phyloP scores from a whole-genome alignment of 2,113 vertebrate species.

The Pterocles orientalis region DNA sequence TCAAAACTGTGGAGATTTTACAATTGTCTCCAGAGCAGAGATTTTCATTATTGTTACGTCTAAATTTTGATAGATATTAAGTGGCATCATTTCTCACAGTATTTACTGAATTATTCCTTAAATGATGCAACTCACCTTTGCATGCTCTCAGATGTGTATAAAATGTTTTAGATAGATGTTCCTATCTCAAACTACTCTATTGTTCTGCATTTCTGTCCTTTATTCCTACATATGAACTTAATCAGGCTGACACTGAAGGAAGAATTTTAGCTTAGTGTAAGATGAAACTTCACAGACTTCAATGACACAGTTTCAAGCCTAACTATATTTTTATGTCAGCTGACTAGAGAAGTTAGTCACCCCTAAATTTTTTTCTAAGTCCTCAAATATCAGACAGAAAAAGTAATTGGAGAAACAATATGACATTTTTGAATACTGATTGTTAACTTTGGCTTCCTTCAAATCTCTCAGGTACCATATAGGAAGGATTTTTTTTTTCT shows the following conservation, averaged over 20 bases:
- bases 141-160: background rate
- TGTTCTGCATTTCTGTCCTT: background rate
- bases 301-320: background rate
- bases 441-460: background rate
- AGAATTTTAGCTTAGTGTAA: background rate
- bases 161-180: background rate
- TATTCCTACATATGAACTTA: background rate
- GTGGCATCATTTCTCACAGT: background rate
- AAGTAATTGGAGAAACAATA: background rate
- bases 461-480: background rate
- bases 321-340: background rate
- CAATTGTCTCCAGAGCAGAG: background rate
- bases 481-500: background rate
- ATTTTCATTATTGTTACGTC: background rate
- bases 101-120: background rate
- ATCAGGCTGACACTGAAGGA: background rate
- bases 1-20: background rate
- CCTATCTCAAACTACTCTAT: background rate
- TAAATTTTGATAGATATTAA: background rate
- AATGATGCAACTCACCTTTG: background rate
- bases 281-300: background rate
- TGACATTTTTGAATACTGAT: background rate
- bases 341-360: background rate
- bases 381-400: background rate
- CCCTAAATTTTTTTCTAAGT: background rate